Conservation (phyloP, 2,797 vertebrate genomes). For the Eleutherodactylus coqui region DNA sequence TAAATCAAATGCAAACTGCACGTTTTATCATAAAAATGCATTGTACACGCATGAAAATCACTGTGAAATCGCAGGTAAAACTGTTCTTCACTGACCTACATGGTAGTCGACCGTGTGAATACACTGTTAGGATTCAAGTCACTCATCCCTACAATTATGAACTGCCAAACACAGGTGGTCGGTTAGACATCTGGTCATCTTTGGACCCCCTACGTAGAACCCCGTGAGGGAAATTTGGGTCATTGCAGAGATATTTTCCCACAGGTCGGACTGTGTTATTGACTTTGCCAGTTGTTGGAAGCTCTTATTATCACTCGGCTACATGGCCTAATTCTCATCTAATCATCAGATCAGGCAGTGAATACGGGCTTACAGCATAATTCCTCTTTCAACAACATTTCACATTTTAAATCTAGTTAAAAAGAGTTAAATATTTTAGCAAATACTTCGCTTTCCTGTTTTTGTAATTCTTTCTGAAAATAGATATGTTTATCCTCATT, state of each 20-base stretch:
- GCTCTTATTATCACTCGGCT: neutral
- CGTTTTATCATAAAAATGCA: no score
- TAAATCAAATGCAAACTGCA: no score
- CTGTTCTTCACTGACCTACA: no score
- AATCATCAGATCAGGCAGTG: neutral
- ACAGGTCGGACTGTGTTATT: neutral
- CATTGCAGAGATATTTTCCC: neutral
- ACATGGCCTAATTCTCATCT: conserved; percentile 14
- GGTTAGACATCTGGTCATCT: neutral
- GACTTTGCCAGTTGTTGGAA: neutral
- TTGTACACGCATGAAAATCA: no score
- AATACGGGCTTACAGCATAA: neutral
- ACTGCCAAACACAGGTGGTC: neutral
- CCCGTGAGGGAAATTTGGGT: neutral
- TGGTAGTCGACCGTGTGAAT: no score
- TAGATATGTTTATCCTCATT: neutral
- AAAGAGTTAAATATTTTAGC: neutral
- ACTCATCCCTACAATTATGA: neutral
- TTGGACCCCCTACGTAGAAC: neutral
- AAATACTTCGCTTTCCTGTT: neutral
- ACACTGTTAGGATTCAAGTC: no score
- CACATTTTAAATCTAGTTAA: neutral
- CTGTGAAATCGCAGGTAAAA: no score
- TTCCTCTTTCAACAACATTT: neutral
- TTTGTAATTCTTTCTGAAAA: neutral